phyloP scores from a whole-genome alignment of 2,888 invertebrate genomes.

The Prosapia bicincta region DNA sequence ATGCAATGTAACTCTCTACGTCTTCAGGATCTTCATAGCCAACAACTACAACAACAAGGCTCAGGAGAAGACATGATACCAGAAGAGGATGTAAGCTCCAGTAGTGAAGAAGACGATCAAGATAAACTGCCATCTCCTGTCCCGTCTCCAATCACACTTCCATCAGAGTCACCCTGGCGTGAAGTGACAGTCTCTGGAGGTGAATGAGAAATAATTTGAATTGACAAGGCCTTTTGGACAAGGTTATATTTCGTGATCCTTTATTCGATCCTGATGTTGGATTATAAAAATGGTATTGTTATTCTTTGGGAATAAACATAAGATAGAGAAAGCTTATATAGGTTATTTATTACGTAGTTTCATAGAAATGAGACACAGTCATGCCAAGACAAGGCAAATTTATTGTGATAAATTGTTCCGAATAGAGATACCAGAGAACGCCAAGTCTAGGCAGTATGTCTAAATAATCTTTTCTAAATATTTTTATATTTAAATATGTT shows the following conservation, averaged over 20 bases:
- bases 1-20: conserved; percentile 44
- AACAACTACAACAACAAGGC: conserved; percentile 33
- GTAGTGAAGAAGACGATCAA: conserved; percentile 21
- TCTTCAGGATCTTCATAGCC: conserved; percentile 39
- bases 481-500: conserved; percentile 2
- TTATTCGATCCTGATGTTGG: background rate
- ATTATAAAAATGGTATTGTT: background rate
- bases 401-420: background rate
- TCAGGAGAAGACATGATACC: conserved; percentile 41
- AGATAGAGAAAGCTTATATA: background rate
- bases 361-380: background rate
- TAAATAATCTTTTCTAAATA: background rate
- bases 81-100: conserved; percentile 39
- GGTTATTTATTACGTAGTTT: background rate
- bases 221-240: background rate
- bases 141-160: conserved; percentile 45
- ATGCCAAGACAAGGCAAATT: background rate
- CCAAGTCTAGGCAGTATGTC: background rate
- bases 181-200: conserved; percentile 55
- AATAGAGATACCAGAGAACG: background rate
- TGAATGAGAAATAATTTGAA: conserved; percentile 44
- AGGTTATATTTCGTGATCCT: background rate
- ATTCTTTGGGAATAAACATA: background rate
- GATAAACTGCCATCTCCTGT: conserved; percentile 45
- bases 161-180: conserved; percentile 49